Evolutionary conservation across 2,797 vertebrate species (phyloP), one percentile per base, ranked within the genome.

Genomic region (Macropodus opercularis): DNA sequence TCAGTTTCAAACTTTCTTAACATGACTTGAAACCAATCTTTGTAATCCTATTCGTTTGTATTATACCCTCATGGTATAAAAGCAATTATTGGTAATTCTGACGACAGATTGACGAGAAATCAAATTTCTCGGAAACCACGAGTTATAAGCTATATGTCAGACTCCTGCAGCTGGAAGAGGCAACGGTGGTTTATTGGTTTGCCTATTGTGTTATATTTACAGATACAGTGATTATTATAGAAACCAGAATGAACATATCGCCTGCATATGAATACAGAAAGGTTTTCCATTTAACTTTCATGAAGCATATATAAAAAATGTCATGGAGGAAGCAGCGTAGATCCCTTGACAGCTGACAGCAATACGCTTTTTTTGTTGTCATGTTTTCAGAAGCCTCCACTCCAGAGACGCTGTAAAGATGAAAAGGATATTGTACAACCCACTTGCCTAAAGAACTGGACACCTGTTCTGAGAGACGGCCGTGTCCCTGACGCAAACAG

Each of bases 381-480:
- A 54, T 72, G 62, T 81, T 80, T 83, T 78, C 53, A 59, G 54
- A 18, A 83, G 59, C 59, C 51, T 74, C 48, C n/a, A 65, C 36
- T 66, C 61, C 56, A 54, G 53, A 64, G 73, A 80, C 69, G 61
- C 65, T 49, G 65, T 40, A 10, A 4, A 85, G 82, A 88, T 87
- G 74, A 88, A 90, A 88, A 83, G 74, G 59, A 83, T 72, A 69
- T 31, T 57, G 75, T 69, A 60, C 59, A 71, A 62, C 43, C 54
- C 19, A 8, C 69, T 69, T 63, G 78, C 75, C 66, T 73, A 12
- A 51, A 82, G 57, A 48, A 66, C 59, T 59, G 77, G 80, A 85
- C 87, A 87, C 85, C 88, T 88, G 80, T 79, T 87, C 77, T 31
- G 77, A 83, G 77, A 83, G 78, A 60, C 84, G 69, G 77, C 34